Evolutionary conservation across 2,797 vertebrate species (phyloP), one percentile per base, ranked within the genome.

Genomic region (Setipinna tenuifilis): DNA sequence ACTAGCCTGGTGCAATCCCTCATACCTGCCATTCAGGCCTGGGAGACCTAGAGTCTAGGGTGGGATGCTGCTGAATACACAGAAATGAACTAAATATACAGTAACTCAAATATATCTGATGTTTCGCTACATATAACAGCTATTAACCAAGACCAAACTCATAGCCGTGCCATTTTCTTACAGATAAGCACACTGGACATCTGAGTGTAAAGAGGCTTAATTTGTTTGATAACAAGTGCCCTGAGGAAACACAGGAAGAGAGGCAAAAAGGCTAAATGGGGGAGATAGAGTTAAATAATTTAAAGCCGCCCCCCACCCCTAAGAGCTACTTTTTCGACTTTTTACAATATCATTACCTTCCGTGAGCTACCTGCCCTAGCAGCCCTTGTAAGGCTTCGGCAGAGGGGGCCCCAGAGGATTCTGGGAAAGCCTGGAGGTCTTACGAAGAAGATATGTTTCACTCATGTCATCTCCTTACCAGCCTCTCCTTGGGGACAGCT

Each of bases 391-490:
- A 21, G 31, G 35, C 35, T 35, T n/a, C 71, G 3, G 14, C 6
- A 78, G 71, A 41, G 4, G 19, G 17, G 71, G 19, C 68, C 31
- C 31, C 19, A 6, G 31, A 21, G 71, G 71, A 78, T 78, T 78
- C 35, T 78, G 71, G 35, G 71, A 41, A 41, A 9, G 35, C 71
- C 71, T 44, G 35, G 35, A 78, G 71, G 35, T 44, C 71, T 44
- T 78, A 3, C 6, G 17, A 44, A 78, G 71, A 35, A 78, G 71
- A 78, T 78, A 78, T 78, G 35, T 78, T 78, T 78, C 71, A 78
- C 71, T 78, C 35, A 78, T 78, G 71, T 78, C 71, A 78, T 78
- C 71, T 78, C 71, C 41, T 78, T 44, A 78, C 17, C 71, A 78
- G 17, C 5, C 35, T 9, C 71, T 78, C 71, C 35, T 78, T 31